Percentiles rank a stretch among this genome's conserved stretches.
These are phyloP conservation scores for Columba livia DNA, from an alignment of 2,113 vertebrate species.

Conservation along the genomic window DNA sequence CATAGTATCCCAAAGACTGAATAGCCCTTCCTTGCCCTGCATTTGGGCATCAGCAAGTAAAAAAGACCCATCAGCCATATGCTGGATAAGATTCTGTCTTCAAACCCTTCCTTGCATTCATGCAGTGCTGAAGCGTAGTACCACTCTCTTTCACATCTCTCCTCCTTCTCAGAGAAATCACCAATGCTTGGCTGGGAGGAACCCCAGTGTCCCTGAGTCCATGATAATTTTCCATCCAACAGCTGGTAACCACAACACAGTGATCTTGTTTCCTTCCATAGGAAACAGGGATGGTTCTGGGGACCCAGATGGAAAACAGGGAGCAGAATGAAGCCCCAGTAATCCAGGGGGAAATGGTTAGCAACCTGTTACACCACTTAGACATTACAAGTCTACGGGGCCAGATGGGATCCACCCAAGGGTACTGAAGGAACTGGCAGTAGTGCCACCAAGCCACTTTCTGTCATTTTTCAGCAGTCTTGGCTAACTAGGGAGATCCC, in stretches of 20 bases:
- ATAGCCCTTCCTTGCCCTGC: not conserved
- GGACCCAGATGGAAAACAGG: not conserved
- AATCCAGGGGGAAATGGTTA: too few relatives aligned
- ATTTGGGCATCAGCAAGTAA: not conserved
- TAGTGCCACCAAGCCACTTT: too few relatives aligned
- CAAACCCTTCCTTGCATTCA: not conserved
- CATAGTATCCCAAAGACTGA: not conserved
- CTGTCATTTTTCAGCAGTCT: too few relatives aligned
- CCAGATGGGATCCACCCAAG: too few relatives aligned
- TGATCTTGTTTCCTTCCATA: not conserved
- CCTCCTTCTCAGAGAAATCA: not conserved
- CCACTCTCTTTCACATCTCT: not conserved
- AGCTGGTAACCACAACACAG: not conserved
- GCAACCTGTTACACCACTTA: too few relatives aligned
- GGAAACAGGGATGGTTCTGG: not conserved
- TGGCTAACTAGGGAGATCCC: too few relatives aligned
- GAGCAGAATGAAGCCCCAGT: too few relatives aligned
- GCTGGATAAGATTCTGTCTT: not conserved
- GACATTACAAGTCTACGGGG: too few relatives aligned
- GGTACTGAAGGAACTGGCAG: too few relatives aligned
- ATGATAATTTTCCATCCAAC: not conserved
- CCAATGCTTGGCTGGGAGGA: not conserved
- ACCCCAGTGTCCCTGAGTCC: fast-evolving
- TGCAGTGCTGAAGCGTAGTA: not conserved
- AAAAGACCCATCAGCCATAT: not conserved